These are phyloP conservation scores for Cepphus grylle DNA, from an alignment of 2,113 vertebrate genomes.

Conservation along the genomic window DNA sequence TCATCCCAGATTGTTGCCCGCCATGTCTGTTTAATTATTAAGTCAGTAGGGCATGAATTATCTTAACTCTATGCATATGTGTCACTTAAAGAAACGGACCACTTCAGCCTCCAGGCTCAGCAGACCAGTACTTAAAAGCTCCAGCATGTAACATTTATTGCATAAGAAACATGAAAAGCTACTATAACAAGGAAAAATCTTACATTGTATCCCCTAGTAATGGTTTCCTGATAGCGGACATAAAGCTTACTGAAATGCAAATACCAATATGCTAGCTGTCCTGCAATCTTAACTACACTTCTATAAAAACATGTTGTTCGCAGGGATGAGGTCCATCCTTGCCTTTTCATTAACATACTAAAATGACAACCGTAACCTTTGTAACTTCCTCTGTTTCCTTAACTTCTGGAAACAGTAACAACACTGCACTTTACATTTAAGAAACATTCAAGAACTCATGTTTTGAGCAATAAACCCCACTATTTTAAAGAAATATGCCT, in stretches of 20 bases:
- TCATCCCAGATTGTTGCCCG: neutral
- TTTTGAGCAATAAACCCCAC: neutral
- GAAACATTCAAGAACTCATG: neutral
- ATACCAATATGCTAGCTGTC: neutral
- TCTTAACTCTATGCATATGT: neutral
- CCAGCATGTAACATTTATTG: neutral
- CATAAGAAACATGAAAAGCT: neutral
- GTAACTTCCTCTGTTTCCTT: neutral
- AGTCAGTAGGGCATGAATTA: neutral
- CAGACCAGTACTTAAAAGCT: neutral
- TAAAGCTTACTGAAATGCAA: neutral
- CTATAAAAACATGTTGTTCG: neutral
- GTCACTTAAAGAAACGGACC: neutral
- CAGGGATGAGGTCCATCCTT: neutral
- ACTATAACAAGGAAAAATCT: neutral
- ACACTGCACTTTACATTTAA: neutral
- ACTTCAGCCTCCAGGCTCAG: neutral
- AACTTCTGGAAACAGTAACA: neutral
- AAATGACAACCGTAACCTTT: neutral
- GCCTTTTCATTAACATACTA: neutral
- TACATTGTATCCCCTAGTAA: neutral
- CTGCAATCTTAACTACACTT: neutral
- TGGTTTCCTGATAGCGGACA: neutral
- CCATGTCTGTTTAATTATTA: neutral
- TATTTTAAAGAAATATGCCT: neutral